Evolutionary conservation across 1,140 invertebrate genomes (phyloP), one percentile per base, ranked within the genome.

Genomic region (Polyergus mexicanus): DNA sequence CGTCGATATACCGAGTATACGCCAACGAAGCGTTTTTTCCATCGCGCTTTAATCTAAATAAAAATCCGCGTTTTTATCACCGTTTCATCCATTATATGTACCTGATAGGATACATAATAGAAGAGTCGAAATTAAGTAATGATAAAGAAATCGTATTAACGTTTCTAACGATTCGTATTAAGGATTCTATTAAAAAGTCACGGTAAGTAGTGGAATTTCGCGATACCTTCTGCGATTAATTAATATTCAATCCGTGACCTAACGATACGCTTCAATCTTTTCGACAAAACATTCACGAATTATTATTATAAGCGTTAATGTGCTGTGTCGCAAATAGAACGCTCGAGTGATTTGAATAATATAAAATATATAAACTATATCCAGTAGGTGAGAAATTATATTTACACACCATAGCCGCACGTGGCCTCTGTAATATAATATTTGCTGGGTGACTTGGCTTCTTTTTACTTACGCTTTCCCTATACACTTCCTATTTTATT

Each of bases 401-500:
- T 25, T 60, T 2, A 16, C n/a, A 22, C 47, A 6, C 2, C 54
- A 25, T 75, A 32, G 22, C 11, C n/a, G 19, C 54, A 22, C 69
- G 8, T 19, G 47, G 47, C 16, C 16, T 51, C 3, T 7, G 2
- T 60, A 32, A 38, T 3, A 72, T 58, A 58, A 74, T 74, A 41
- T 74, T 63, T 41, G 25, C 10, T 13, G 16, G 16, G 4, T 35
- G 16, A 35, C 54, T 75, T 51, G 5, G 47, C 13, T 19, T 51
- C 47, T 51, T 41, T 76, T 56, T 44, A 76, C 44, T 66, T 66
- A 13, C 60, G 4, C 47, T 65, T 47, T 47, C 56, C 72, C 72
- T 28, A 28, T 25, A 13, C 35, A 38, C n/a, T 80, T 68, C 44
- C 32, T 38, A 74, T 62, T 83, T 83, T 71, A 74, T 83, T 58